Conservation (phyloP, 1,140 invertebrate species). For the Calosoma granatense region DNA sequence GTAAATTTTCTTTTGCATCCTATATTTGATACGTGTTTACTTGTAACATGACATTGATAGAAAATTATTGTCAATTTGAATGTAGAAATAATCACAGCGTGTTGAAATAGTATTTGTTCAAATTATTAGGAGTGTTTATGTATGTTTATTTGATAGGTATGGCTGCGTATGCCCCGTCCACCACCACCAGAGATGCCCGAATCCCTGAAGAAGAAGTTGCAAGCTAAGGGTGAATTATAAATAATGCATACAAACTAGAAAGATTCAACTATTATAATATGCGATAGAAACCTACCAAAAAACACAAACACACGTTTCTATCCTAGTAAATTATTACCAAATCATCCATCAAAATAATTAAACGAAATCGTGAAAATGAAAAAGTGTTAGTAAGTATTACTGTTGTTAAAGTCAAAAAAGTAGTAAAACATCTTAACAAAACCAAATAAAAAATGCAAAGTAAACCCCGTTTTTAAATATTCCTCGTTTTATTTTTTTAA, state of each 20-base stretch:
- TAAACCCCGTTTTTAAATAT: no score
- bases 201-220: conserved; percentile 79
- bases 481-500: no score
- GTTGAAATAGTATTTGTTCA: not conserved
- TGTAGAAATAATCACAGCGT: no score
- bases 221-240: conserved; percentile 34
- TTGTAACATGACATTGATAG: no score
- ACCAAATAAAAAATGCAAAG: no score
- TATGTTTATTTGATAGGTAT: not conserved
- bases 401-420: no score
- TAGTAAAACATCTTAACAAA: no score
- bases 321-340: not conserved
- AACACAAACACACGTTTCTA: not conserved
- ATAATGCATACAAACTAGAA: no score
- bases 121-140: not conserved
- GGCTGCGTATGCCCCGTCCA: conserved; percentile 81
- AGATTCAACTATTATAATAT: no score
- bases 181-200: conserved; percentile 98
- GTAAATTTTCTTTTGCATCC: not conserved
- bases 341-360: not conserved
- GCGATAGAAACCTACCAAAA: no score
- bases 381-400: not conserved
- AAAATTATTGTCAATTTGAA: no score
- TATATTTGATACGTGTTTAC: no score
- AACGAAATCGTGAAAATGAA: not conserved